These are phyloP conservation scores for Gastracanthus pulcherrimus DNA, from an alignment of 2,888 invertebrate species.

Conservation along the genomic window DNA sequence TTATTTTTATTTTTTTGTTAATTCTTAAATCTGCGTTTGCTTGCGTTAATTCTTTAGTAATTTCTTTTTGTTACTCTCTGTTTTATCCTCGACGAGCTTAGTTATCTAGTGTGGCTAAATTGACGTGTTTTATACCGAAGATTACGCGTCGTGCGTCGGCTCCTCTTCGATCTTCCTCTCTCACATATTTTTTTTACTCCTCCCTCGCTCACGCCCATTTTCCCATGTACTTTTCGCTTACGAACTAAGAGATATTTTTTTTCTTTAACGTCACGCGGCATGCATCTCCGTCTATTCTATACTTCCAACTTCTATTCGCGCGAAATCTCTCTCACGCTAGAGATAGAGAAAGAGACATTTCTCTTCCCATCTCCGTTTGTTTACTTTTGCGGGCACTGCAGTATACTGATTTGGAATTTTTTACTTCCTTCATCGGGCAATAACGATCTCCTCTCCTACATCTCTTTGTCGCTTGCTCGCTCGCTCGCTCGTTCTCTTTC, in stretches of 20 bases:
- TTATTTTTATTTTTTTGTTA: constrained; percentile 1
- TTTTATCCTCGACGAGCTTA: constrained; percentile 65
- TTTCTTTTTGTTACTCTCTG: constrained; percentile 48
- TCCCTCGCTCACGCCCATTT: not conserved
- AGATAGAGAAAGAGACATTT: not conserved
- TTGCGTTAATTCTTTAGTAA: constrained; percentile 16
- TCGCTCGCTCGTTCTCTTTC: constrained; percentile 36
- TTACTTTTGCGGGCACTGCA: constrained; percentile 9
- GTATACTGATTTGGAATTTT: constrained; percentile 23
- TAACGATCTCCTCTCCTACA: not conserved
- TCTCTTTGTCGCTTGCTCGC: not conserved
- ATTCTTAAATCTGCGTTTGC: constrained; percentile 26
- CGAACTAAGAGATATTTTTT: constrained; percentile 22
- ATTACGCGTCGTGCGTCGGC: constrained; percentile 56
- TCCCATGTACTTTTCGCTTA: constrained; percentile 17
- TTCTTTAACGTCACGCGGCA: constrained; percentile 36
- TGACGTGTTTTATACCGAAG: constrained; percentile 75
- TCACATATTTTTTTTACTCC: not conserved
- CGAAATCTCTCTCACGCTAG: not conserved
- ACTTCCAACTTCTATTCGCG: constrained; percentile 15
- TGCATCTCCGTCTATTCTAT: constrained; percentile 33
- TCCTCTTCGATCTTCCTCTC: constrained; percentile 43
- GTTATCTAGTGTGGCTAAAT: constrained; percentile 75
- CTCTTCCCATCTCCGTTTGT: not conserved
- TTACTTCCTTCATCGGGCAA: constrained; percentile 17